Evolutionary conservation across 1,140 invertebrate species (phyloP).

Genomic region (Drosophila malerkotliana): DNA sequence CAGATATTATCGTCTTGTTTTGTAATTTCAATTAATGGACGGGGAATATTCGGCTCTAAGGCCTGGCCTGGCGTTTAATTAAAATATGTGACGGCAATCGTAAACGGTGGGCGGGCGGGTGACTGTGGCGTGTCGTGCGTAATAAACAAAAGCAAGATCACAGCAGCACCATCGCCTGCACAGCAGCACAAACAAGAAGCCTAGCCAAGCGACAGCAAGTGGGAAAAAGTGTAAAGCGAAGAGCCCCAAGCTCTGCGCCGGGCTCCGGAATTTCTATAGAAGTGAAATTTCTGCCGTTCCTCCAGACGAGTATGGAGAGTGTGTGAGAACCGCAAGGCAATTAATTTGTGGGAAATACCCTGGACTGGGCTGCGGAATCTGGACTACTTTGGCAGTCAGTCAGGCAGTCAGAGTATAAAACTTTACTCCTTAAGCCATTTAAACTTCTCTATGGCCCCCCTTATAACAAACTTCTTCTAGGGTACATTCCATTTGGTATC

Average conservation of each 20-base stretch:
- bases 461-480: neutral
- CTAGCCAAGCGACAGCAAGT: constrained; percentile 34
- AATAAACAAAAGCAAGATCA: constrained; percentile 68
- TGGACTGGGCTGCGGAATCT: neutral
- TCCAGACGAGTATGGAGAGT: constrained; percentile 34
- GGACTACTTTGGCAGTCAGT: neutral
- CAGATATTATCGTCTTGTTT: constrained; percentile 36
- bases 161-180: constrained; percentile 2
- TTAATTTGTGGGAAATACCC: constrained; percentile 73
- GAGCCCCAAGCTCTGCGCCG: constrained; percentile 43
- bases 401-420: no score
- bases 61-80: constrained; percentile 68
- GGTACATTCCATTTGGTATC: constrained; percentile 32
- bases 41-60: constrained; percentile 60
- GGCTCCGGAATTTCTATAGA: constrained; percentile 73
- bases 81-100: constrained; percentile 73
- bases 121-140: constrained; percentile 46
- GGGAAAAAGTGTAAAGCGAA: constrained; percentile 58
- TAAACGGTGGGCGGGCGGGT: constrained; percentile 56
- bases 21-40: constrained; percentile 73
- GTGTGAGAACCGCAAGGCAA: constrained; percentile 80
- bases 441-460: no score
- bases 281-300: constrained; percentile 73
- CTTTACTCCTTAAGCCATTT: no score
- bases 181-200: constrained; percentile 36